Evolutionary conservation across 1,140 invertebrate species (phyloP), one percentile per base, ranked within the genome.

Genomic region (Nylanderia fulva): DNA sequence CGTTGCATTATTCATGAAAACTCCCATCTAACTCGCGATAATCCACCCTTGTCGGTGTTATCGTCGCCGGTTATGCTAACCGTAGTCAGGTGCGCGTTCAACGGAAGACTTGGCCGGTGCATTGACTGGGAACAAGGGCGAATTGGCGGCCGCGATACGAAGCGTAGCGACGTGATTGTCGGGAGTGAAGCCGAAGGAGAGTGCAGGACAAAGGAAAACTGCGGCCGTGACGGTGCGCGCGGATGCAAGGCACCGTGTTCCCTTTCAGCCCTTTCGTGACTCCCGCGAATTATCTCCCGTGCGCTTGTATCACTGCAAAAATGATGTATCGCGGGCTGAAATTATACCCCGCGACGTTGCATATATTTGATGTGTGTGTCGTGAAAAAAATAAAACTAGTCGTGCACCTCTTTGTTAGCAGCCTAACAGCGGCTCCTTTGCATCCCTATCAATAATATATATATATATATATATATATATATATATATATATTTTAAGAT

Each of bases 1-100:
- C 66, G 79, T 64, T 91, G 88, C 84, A 90, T 91, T 90, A 91
- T 91, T 91, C 91, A 91, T 89, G 69, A 56, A 77, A 90, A 85
- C 77, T 63, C 56, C 56, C 42, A 52, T 58, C 82, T 75, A 69
- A 88, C 74, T 71, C 68, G 45, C 86, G 86, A 90, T 91, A 91
- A 90, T 74, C 66, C 79, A 84, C 83, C 86, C 90, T 87, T 71
- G 90, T 60, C 75, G 77, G 87, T 87, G 88, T 91, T 91, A 91
- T 91, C 91, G 87, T 77, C 64, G 83, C 74, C 45, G 54, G 85
- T 86, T 72, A 58, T 75, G 33, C 56, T 52, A 63, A 61, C 76
- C 77, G 58, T 24, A 79, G 86, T 90, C 88, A 90, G 89, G 88
- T 90, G 89, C 88, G 83, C 77, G 87, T 84, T 68, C 74, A 71